These are phyloP conservation scores for Oegoconia quadripuncta DNA, from an alignment of 2,888 invertebrate species.

Conservation along the genomic window DNA sequence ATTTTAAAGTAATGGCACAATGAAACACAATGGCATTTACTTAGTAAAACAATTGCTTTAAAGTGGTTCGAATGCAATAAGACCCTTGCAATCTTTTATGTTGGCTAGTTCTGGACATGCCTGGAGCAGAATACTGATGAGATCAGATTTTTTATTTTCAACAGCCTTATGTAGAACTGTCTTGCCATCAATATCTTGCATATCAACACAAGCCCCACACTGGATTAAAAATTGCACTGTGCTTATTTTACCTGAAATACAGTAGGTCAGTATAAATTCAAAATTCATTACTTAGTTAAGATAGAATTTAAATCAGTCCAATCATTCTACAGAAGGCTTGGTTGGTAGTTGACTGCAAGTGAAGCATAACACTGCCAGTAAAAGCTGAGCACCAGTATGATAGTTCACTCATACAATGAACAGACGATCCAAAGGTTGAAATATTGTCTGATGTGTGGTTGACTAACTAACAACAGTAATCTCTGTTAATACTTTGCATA, in stretches of 20 bases:
- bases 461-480: too few species aligned
- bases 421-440: too few species aligned
- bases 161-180: conserved; percentile 89
- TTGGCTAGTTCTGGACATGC: conserved; percentile 48
- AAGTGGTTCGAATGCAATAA: conserved; percentile 39
- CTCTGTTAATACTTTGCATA: too few species aligned
- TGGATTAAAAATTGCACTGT: conserved; percentile 83
- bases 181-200: conserved; percentile 88
- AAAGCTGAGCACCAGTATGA: too few species aligned
- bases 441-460: too few species aligned
- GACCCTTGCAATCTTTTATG: conserved; percentile 62
- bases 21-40: background rate
- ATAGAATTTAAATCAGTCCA: too few species aligned
- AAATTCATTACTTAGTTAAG: too few species aligned
- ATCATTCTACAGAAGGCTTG: too few species aligned
- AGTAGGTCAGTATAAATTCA: conserved; percentile 4
- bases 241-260: conserved; percentile 78
- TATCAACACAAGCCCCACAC: conserved; percentile 79
- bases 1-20: conserved; percentile 23
- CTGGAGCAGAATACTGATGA: conserved; percentile 60
- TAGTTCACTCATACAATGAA: too few species aligned
- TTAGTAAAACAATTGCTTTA: conserved; percentile 1
- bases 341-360: too few species aligned
- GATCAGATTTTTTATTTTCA: conserved; percentile 69
- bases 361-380: too few species aligned